A percentile compares a stretch with the other conserved stretches of the same genome.
Conservation (phyloP, 2,888 invertebrate genomes). For the Cantharis rustica region DNA sequence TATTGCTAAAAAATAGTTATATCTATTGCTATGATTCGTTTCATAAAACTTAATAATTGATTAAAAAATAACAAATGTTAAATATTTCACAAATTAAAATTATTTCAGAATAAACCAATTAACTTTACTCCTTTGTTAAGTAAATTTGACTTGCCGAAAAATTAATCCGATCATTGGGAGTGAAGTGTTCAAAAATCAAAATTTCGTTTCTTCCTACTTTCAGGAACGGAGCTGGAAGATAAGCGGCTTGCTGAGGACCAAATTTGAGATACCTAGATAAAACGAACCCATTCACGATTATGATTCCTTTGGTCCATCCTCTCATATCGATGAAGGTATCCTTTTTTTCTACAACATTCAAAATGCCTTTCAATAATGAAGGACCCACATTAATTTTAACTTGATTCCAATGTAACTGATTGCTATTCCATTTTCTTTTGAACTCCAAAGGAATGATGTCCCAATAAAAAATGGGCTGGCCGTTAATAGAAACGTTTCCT, state of each 20-base stretch:
- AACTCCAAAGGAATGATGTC: constrained; percentile 60
- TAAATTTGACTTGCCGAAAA: constrained; percentile 36
- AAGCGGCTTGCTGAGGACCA: constrained; percentile 83
- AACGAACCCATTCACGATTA: constrained; percentile 82
- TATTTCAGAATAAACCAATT: not conserved
- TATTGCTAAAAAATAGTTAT: no score
- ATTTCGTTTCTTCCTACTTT: constrained; percentile 55
- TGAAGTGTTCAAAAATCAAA: constrained; percentile 47
- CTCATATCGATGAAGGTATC: constrained; percentile 76
- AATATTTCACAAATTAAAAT: not conserved
- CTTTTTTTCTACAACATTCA: constrained; percentile 56
- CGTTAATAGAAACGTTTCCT: constrained; percentile 56
- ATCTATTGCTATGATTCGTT: no score
- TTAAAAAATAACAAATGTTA: no score
- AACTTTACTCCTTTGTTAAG: not conserved
- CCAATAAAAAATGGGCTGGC: constrained; percentile 53
- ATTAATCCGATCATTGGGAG: constrained; percentile 26
- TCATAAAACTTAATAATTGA: no score
- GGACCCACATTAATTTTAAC: constrained; percentile 55
- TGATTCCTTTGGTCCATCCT: constrained; percentile 82
- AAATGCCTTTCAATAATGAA: constrained; percentile 58
- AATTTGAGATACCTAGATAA: constrained; percentile 82
- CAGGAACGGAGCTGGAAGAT: constrained; percentile 76
- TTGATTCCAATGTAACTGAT: constrained; percentile 41
- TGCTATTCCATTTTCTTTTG: constrained; percentile 53